Percentiles rank a stretch among this genome's conserved stretches.
phyloP scores from a whole-genome alignment of 2,888 invertebrate genomes.

The Adela reaumurella region DNA sequence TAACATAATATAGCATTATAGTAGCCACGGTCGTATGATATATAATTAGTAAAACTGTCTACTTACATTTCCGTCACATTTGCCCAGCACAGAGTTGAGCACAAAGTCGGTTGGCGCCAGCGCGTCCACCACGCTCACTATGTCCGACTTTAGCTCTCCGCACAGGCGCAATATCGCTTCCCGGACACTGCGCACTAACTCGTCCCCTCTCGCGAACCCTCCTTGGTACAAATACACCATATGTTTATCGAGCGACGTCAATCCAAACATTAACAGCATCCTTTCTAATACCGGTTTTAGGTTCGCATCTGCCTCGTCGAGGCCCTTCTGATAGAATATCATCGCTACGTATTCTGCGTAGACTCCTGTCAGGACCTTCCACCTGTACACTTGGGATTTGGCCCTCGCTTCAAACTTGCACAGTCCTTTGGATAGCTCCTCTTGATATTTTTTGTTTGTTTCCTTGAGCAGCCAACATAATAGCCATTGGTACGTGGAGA shows the following conservation, averaged over 20 bases:
- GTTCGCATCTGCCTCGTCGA: slow-evolving; percentile 29
- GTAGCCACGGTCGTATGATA: no score
- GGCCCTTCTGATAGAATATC: slow-evolving; percentile 46
- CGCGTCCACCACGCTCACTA: slow-evolving; percentile 77
- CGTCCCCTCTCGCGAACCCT: slow-evolving; percentile 50
- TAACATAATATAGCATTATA: no score
- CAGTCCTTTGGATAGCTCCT: slow-evolving; percentile 50
- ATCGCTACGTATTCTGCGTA: slow-evolving; percentile 71
- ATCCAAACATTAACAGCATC: slow-evolving; percentile 33
- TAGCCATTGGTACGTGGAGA: slow-evolving; percentile 77
- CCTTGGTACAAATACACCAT: slow-evolving; percentile 68
- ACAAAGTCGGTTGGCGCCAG: slow-evolving; percentile 88
- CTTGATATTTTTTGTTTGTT: slow-evolving; percentile 60
- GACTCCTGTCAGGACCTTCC: slow-evolving; percentile 68
- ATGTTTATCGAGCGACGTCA: slow-evolving; percentile 63
- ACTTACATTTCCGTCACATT: slow-evolving; percentile 76
- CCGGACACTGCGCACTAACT: slow-evolving; percentile 60
- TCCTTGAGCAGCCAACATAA: slow-evolving; percentile 73
- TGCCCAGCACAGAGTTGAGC: slow-evolving; percentile 81
- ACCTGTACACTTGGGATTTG: slow-evolving; percentile 77
- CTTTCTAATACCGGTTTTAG: slow-evolving; percentile 49
- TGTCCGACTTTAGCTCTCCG: slow-evolving; percentile 65
- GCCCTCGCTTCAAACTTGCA: slow-evolving; percentile 75
- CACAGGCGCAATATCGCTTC: slow-evolving; percentile 68
- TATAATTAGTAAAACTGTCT: slow-evolving; percentile 3